Base-by-base conservation (phyloP, 2,113 vertebrate species). In the Colistium nudipinnis region DNA sequence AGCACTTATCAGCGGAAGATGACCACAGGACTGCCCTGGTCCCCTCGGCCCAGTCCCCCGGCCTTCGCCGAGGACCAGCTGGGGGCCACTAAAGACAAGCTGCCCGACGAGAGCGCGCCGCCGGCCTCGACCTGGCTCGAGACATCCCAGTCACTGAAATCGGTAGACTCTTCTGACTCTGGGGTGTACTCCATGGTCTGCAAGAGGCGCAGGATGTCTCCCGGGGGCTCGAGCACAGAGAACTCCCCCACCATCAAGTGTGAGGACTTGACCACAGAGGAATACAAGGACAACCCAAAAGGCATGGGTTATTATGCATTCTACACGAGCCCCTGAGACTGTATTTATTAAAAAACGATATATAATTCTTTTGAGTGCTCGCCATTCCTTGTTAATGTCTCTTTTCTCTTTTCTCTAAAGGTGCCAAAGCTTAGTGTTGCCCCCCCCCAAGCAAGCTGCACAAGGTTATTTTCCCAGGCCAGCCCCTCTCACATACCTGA, bases 221-320 rank as follows among this genome's bases (percentile, higher is more conserved):
- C 97, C 10, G 95, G 95, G 88, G 95, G 94, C 78, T 98, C 97
- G 4, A 99, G 98, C 87, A 97, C 97, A 1, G 97, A 99, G 78
- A 97, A 97, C 63, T 99, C 98, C 7, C 98, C 97, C 0, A 96
- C 95, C 28, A 97, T 99, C 88, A 99, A 99, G 90, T 99, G 97
- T 47, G 98, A 99, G 93, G 97, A 99, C 86, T 93, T 98, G 89
- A 96, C 93, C 44, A 44, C 94, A 11, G 96, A 99, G 62, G 97
- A 99, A 78, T 98, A 97, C 91, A 99, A 99, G 91, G 97, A 98
- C 92, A 91, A 92, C 91, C 95, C 96, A 31, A 99, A 99, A 95
- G 93, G 94, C 93, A 96, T 98, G 95, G 95, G 96, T 43, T 99
- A 99, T 90, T 99, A 99, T 5, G 94, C 97, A 0, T 99, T 99